These are phyloP conservation scores for Jacana jacana DNA, from an alignment of 2,113 vertebrate species.

Conservation along the genomic window DNA sequence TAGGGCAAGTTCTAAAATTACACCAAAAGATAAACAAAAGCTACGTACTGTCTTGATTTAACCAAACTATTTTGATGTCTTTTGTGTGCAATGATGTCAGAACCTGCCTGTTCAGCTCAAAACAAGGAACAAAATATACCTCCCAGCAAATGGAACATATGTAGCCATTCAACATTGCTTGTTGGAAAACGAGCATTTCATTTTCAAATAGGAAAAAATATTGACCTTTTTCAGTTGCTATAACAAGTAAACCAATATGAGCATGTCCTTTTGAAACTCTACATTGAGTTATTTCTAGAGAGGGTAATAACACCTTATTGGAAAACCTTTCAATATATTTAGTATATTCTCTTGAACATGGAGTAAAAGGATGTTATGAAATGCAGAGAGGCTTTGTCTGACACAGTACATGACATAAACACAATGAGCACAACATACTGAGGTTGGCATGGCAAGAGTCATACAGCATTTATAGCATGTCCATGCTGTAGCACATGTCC, in stretches of 20 bases:
- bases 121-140: background rate
- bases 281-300: background rate
- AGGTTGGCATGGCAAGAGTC: background rate
- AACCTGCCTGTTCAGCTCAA: background rate
- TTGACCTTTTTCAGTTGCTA: background rate
- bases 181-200: background rate
- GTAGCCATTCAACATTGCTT: rapidly evolving
- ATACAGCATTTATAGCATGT: background rate
- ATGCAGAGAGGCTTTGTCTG: background rate
- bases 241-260: background rate
- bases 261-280: background rate
- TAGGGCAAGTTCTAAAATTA: background rate
- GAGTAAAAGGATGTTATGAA: background rate
- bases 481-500: background rate
- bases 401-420: background rate
- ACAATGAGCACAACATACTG: background rate
- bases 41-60: background rate
- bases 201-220: no score
- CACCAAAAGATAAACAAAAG: background rate
- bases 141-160: background rate
- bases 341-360: background rate
- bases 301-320: background rate
- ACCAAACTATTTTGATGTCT: background rate
- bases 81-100: background rate
- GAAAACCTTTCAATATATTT: background rate